phyloP scores from a whole-genome alignment of 1,140 invertebrate genomes.

The Gonioctena quinquepunctata region DNA sequence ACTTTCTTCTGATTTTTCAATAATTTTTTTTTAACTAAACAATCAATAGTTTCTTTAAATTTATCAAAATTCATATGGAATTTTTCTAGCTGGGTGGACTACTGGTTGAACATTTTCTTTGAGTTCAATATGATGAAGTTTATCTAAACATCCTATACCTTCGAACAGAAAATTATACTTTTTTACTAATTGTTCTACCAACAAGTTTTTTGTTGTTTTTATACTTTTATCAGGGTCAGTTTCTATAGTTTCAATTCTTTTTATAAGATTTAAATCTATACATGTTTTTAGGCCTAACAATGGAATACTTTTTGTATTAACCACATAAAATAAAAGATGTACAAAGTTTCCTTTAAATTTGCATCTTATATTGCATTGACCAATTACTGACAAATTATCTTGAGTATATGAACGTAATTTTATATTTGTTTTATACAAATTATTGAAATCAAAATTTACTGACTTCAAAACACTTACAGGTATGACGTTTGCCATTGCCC shows the following conservation, averaged over 20 bases:
- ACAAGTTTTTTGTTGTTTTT: background rate
- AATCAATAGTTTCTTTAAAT: conserved; percentile 46
- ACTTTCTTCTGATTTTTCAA: conserved; percentile 42
- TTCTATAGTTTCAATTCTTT: too few species aligned
- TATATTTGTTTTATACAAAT: conserved; percentile 10
- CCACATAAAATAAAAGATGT: conserved; percentile 22
- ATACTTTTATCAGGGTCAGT: too few species aligned
- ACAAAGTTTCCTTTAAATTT: conserved; percentile 2
- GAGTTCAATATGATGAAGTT: conserved; percentile 25
- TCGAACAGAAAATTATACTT: conserved; percentile 10
- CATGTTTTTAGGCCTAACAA: background rate
- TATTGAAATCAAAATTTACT: conserved; percentile 11
- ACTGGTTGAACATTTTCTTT: conserved; percentile 32
- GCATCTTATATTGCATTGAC: conserved; percentile 6
- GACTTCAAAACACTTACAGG: background rate
- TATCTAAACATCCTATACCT: conserved; percentile 14
- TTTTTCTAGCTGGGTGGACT: conserved; percentile 44
- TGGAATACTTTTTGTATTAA: background rate
- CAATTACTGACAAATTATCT: conserved; percentile 18
- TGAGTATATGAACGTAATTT: conserved; percentile 13
- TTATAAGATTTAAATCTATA: background rate
- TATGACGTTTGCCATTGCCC: conserved; percentile 20
- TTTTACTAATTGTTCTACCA: background rate
- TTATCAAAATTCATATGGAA: conserved; percentile 49
- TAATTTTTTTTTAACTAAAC: conserved; percentile 45